These are phyloP conservation scores for Papilio glaucus DNA, from an alignment of 1,140 invertebrate species.

Conservation along the genomic window DNA sequence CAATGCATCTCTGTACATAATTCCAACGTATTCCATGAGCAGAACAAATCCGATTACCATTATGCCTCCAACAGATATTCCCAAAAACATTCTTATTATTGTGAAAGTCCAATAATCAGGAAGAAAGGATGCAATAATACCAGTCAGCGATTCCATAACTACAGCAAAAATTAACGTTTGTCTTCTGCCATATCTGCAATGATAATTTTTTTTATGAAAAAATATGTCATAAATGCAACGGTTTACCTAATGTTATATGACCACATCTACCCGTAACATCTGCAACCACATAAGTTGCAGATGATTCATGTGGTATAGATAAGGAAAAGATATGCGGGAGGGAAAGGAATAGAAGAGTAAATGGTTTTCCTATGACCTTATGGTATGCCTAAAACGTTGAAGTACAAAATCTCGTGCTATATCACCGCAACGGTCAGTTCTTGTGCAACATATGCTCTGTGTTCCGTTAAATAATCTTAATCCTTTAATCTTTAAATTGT, in stretches of 20 bases:
- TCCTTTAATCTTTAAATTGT: no score
- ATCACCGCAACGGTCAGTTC: no score
- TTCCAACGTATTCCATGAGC: constrained; percentile 80
- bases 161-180: constrained; percentile 84
- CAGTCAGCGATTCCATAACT: constrained; percentile 84
- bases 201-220: constrained; percentile 4
- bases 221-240: not conserved
- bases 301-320: no score
- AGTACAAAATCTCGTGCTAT: no score
- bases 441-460: no score
- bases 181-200: constrained; percentile 85
- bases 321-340: no score
- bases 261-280: constrained; percentile 79
- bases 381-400: no score
- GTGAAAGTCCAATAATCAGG: constrained; percentile 87
- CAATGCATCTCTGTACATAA: constrained; percentile 83
- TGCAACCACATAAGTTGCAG: no score
- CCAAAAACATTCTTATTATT: constrained; percentile 85
- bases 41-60: constrained; percentile 85
- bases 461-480: no score
- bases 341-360: no score
- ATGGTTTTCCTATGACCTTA: no score
- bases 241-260: not conserved
- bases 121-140: constrained; percentile 84
- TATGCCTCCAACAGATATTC: constrained; percentile 72